Evolutionary conservation across 2,888 invertebrate genomes (phyloP).

Genomic region (Apodemia zela): DNA sequence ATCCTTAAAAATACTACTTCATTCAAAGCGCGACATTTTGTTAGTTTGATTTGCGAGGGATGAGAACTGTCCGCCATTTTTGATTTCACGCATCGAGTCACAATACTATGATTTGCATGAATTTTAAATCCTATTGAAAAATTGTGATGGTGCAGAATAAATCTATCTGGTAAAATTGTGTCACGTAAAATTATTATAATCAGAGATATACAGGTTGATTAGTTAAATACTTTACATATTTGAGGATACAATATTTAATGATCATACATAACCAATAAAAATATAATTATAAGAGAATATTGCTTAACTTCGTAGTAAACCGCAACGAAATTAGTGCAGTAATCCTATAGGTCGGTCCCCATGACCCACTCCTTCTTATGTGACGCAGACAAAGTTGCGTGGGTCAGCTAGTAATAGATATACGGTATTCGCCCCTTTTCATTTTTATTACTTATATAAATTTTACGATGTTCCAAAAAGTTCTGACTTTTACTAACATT

Average conservation of each 20-base stretch:
- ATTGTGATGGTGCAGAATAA: neutral
- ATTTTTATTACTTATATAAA: neutral
- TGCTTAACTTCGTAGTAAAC: too few relatives aligned
- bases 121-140: neutral
- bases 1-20: neutral
- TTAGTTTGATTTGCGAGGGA: neutral
- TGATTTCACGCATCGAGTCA: neutral
- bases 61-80: neutral
- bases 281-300: too few relatives aligned
- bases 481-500: constrained; percentile 12
- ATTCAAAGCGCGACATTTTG: neutral
- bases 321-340: too few relatives aligned
- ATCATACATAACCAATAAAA: too few relatives aligned
- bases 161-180: neutral
- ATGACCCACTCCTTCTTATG: too few relatives aligned
- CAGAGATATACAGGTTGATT: too few relatives aligned
- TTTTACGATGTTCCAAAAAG: constrained; percentile 1
- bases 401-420: too few relatives aligned
- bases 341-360: too few relatives aligned
- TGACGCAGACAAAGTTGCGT: too few relatives aligned
- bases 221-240: too few relatives aligned
- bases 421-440: neutral
- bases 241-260: too few relatives aligned
- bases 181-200: neutral
- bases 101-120: neutral